phyloP scores from a whole-genome alignment of 1,140 invertebrate species.

The Conopomorpha cramerella region DNA sequence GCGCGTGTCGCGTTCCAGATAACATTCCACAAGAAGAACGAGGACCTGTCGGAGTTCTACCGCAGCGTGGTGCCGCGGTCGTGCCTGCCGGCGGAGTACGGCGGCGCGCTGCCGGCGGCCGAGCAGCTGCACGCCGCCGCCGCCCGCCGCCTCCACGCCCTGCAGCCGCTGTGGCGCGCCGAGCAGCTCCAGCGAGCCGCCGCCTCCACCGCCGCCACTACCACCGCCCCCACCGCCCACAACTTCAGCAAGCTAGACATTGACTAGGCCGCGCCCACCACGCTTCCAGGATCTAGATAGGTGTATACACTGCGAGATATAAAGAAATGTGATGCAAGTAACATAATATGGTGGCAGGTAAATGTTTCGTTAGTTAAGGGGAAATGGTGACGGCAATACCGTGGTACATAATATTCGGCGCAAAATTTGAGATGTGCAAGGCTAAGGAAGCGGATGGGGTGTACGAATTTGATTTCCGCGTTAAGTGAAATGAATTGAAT shows the following conservation, averaged over 20 bases:
- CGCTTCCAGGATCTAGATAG: too few relatives aligned
- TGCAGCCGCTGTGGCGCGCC: conserved; percentile 39
- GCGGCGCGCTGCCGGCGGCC: conserved; percentile 60
- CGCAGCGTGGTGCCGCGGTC: conserved; percentile 53
- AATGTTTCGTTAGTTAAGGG: too few relatives aligned
- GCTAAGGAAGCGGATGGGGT: too few relatives aligned
- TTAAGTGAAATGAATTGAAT: too few relatives aligned
- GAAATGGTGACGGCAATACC: too few relatives aligned
- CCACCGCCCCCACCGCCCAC: conserved; percentile 30
- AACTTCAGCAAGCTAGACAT: conserved; percentile 46
- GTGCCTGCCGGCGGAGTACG: conserved; percentile 67
- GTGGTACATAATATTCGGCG: too few relatives aligned
- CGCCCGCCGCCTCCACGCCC: conserved; percentile 24
- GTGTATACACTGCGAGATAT: too few relatives aligned
- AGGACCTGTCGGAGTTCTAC: conserved; percentile 61
- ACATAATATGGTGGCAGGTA: too few relatives aligned
- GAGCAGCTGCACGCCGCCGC: conserved; percentile 51
- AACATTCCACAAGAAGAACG: conserved; percentile 53
- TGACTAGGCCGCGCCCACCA: conserved; percentile 31
- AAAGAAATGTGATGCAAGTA: too few relatives aligned
- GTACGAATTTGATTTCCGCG: too few relatives aligned
- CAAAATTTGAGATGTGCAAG: too few relatives aligned
- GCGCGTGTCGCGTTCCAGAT: conserved; percentile 50
- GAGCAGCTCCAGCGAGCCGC: conserved; percentile 34
- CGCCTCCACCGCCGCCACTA: too few relatives aligned